Evolutionary conservation across 2,113 vertebrate species (phyloP), one percentile per base, ranked within the genome.

Genomic region (Sylvia atricapilla): DNA sequence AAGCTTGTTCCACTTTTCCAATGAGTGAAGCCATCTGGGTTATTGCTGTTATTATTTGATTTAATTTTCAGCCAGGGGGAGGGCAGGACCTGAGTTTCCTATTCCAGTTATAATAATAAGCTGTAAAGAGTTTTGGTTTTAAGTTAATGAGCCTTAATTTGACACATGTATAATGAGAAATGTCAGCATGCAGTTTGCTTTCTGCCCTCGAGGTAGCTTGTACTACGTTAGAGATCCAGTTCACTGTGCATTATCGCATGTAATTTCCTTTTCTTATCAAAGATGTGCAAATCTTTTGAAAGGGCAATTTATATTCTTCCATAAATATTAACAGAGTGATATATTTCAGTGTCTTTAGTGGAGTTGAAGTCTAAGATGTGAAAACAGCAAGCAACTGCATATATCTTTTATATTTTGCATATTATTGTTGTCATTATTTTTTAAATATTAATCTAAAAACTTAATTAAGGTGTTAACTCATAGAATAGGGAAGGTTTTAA

Each of bases 61-160:
- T 88, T 91, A 75, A 83, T 94, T 87, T 96, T 92, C 56, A 89
- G 60, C n/a, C 4, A 5, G 37, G 60, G 74, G 83, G 69, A 87
- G 82, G 64, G 56, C 60, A 89, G 17, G 37, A 94, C 46, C 64
- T 39, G 53, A 90, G 46, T 88, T 96, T 94, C 53, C 58, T 78
- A 72, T 93, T 92, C 31, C 53, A 62, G 43, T 92, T 95, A 41
- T 35, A 94, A 60, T 79, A 95, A 86, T 47, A 94, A 79, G 56
- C 68, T 89, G 79, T 92, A 87, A 96, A 95, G 86, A 68, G 80
- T 81, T 95, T 85, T 90, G 41, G 37, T 17, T 92, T 94, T 81
- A 89, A 90, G 76, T 82, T 96, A 92, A 96, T 78, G 69, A 96
- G 86, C 62, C 62, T 93, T 96, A 96, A 96, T 95, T 96, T 96